These are phyloP conservation scores for Sphaerophoria rueppellii DNA, from an alignment of 2,888 invertebrate genomes.

Conservation along the genomic window DNA sequence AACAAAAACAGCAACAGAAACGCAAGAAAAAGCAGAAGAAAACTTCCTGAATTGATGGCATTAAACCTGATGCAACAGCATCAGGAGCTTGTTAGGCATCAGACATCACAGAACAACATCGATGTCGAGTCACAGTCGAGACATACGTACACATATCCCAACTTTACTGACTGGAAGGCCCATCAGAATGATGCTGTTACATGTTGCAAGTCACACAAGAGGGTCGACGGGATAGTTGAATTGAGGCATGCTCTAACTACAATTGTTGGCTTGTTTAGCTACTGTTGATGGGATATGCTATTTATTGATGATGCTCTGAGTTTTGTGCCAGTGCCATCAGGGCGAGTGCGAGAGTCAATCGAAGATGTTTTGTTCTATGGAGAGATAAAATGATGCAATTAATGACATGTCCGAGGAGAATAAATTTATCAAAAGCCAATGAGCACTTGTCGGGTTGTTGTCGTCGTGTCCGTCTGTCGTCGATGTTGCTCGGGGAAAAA, in stretches of 20 bases:
- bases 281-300: slow-evolving; percentile 47
- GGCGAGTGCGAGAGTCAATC: slow-evolving; percentile 48
- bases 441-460: slow-evolving; percentile 67
- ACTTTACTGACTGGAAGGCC: slow-evolving; percentile 3
- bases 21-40: slow-evolving; percentile 4
- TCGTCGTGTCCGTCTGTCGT: background rate
- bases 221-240: background rate
- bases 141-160: background rate
- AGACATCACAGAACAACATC: background rate
- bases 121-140: background rate
- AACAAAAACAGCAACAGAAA: slow-evolving; percentile 3
- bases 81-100: slow-evolving; percentile 43
- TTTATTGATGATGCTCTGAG: slow-evolving; percentile 37
- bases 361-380: slow-evolving; percentile 58
- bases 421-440: slow-evolving; percentile 71
- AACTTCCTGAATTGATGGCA: slow-evolving; percentile 62
- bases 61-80: slow-evolving; percentile 55
- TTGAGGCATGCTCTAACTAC: slow-evolving; percentile 33
- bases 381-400: slow-evolving; percentile 69
- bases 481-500: background rate
- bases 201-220: slow-evolving; percentile 29
- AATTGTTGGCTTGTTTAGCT: slow-evolving; percentile 64
- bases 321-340: slow-evolving; percentile 9
- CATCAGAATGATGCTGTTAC: slow-evolving; percentile 42
- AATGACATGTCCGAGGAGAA: slow-evolving; percentile 70